Evolutionary conservation across 2,797 vertebrate species (phyloP).

Genomic region (Valencia hispanica): DNA sequence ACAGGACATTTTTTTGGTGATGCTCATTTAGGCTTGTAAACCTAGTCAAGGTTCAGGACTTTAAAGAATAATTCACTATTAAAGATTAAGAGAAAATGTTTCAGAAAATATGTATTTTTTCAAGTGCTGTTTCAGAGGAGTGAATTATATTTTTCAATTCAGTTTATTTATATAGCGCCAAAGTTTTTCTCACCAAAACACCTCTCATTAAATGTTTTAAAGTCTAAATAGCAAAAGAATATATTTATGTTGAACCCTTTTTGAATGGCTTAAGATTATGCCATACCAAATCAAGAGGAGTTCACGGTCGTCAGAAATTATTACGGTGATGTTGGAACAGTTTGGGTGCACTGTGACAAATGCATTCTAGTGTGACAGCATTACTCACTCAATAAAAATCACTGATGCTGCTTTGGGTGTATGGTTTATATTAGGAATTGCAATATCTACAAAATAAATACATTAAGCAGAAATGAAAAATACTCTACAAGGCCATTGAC

Average conservation of each 20-base stretch:
- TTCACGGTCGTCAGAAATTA: not conserved
- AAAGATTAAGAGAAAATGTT: not conserved
- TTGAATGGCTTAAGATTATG: not conserved
- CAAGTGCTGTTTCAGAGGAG: not conserved
- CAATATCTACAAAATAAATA: conserved; percentile 7
- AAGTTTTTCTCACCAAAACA: not conserved
- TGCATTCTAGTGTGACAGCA: not conserved
- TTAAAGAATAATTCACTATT: not conserved
- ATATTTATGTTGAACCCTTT: not conserved
- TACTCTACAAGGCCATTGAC: not conserved
- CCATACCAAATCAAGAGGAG: not conserved
- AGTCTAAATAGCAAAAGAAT: not conserved
- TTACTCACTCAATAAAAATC: conserved; percentile 7
- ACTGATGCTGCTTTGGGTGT: not conserved
- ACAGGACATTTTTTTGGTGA: not conserved
- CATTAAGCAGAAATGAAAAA: not conserved
- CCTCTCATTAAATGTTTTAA: not conserved
- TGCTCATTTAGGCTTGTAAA: not conserved
- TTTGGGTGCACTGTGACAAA: conserved; percentile 2
- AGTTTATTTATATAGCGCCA: no score
- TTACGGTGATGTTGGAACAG: not conserved
- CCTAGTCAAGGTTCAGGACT: not conserved
- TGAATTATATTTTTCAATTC: not conserved
- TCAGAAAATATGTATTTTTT: not conserved
- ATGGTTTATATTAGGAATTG: conserved; percentile 3